Evolutionary conservation across 2,797 vertebrate genomes (phyloP), one percentile per base, ranked within the genome.

Genomic region (Molossus alvarezi): DNA sequence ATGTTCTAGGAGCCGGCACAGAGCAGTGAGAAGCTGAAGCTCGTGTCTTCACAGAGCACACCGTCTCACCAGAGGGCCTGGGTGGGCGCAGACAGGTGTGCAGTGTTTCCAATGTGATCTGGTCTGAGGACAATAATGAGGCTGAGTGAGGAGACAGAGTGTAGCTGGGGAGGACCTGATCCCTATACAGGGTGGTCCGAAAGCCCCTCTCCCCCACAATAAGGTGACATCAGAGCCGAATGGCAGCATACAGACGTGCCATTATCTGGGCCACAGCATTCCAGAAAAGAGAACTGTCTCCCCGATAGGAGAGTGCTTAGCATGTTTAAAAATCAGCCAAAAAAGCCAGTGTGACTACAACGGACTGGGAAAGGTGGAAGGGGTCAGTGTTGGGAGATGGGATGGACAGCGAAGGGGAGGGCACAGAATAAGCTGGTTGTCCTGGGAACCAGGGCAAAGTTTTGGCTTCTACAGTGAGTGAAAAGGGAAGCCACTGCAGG

Each of bases 1-100:
- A 25, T 27, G 29, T 41, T 71, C 82, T 37, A 51, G 48, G n/a
- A 64, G 5, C 60, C 15, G 6, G 21, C n/a, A 17, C 6, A 9
- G 41, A 67, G 25, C 57, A 3, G 11, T 3, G 5, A 12, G 6
- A 13, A 64, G 3, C 17, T 21, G 53, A 1, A 48, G 51, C 76
- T 1, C 73, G 29, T 1, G 45, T 53, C 89, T 64, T 75, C 80
- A 9, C 0, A 7, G 75, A 15, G 25, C 51, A 60, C 12, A 20
- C 23, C n/a, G 23, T 41, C 81, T n/a, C 37, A 3, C 0, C 2
- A 62, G 64, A 82, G 7, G n/a, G 72, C 6, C 0, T 6, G 6
- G 15, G 41, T 0, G 4, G 51, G 14, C n/a, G 20, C 3, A 3
- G 15, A 5, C 7, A 3, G 25, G 33, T 6, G 25, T 0, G 0